Conservation (phyloP, 2,113 vertebrate species). For the Salminus brasiliensis region DNA sequence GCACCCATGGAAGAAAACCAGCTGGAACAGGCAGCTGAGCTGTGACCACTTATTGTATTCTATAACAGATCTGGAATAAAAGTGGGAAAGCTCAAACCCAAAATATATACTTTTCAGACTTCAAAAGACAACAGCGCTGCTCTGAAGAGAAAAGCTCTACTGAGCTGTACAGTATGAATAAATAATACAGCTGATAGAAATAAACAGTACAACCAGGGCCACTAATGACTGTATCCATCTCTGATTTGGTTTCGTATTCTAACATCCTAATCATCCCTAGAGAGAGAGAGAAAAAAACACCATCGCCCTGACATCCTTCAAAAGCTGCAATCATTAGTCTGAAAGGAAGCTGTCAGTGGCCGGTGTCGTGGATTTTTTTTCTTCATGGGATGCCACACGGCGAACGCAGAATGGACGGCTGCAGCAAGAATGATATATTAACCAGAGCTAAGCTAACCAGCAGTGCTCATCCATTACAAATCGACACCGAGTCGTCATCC, state of each 20-base stretch:
- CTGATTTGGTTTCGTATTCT: background rate
- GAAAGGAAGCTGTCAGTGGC: background rate
- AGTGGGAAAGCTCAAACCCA: too few relatives aligned
- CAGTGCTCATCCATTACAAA: background rate
- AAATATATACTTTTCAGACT: background rate
- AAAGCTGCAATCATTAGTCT: background rate
- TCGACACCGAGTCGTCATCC: background rate
- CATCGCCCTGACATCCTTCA: background rate
- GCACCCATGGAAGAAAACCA: too few relatives aligned
- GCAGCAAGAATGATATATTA: background rate
- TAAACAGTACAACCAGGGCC: background rate
- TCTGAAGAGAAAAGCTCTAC: background rate
- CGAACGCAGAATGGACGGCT: background rate
- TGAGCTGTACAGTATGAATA: background rate
- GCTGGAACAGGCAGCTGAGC: too few relatives aligned
- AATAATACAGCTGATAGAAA: background rate
- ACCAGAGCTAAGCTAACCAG: background rate
- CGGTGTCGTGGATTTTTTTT: background rate
- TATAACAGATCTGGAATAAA: too few relatives aligned
- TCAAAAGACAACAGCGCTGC: background rate
- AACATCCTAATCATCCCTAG: background rate
- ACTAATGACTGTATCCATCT: background rate
- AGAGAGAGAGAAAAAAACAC: background rate
- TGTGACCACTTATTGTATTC: too few relatives aligned
- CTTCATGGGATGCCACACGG: background rate